These are phyloP conservation scores for Oophaga sylvatica DNA, from an alignment of 2,797 vertebrate species.

Conservation along the genomic window DNA sequence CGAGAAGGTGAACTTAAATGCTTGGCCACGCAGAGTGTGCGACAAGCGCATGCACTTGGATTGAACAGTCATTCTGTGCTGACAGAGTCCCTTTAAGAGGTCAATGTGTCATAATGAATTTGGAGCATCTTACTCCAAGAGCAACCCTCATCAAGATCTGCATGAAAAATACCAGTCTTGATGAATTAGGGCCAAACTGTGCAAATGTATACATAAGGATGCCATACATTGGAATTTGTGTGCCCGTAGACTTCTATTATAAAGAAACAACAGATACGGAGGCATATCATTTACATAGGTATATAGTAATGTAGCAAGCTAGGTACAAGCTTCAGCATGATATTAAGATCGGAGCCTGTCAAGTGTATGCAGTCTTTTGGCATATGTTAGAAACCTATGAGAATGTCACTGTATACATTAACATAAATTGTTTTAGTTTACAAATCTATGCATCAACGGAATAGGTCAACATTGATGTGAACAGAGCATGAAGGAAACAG, in stretches of 20 bases:
- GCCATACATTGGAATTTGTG: too few species aligned
- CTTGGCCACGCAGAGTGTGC: too few species aligned
- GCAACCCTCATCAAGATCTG: not conserved
- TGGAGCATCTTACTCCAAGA: too few species aligned
- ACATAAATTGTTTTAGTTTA: not conserved
- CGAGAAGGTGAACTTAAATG: too few species aligned
- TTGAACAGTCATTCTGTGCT: too few species aligned
- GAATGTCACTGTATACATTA: too few species aligned
- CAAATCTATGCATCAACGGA: not conserved
- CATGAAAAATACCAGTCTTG: not conserved
- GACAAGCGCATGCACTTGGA: too few species aligned
- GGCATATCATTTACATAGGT: not conserved
- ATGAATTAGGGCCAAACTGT: too few species aligned
- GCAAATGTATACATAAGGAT: too few species aligned
- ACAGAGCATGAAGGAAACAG: not conserved
- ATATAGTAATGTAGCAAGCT: not conserved
- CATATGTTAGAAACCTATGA: not conserved
- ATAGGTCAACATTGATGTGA: not conserved
- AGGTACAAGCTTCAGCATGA: not conserved
- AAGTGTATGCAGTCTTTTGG: not conserved
- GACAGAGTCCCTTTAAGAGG: too few species aligned
- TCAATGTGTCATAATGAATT: too few species aligned
- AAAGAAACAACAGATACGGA: not conserved
- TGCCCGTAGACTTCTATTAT: not conserved
- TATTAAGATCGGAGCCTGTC: not conserved